Evolutionary conservation across 1,140 invertebrate species (phyloP), one percentile per base, ranked within the genome.

Genomic region (Zaprionus davidi): DNA sequence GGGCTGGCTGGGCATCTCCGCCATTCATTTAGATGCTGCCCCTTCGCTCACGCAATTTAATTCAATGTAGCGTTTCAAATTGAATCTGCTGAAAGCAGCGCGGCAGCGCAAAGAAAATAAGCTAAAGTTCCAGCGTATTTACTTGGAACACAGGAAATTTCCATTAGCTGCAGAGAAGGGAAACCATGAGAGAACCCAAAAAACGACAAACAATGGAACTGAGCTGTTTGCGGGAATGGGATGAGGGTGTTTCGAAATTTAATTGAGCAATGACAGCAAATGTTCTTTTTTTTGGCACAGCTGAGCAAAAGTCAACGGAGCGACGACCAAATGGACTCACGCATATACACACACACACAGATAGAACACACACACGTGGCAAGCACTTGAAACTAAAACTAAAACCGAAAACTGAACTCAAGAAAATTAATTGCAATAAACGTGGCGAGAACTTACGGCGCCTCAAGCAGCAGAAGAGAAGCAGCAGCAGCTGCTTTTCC

Each of bases 381-480:
- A 81, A 81, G 75, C 78, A 84, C 78, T 81, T 84, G 88, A 81
- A 90, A 87, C 77, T 82, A 77, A 82, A 86, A 73, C 57, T 34
- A 51, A 66, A 64, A 49, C 56, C 26, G 24, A 73, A 62, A 72
- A 34, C 82, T 78, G 75, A 86, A 83, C 82, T 86, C 69, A 79
- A 88, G 85, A 82, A 87, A 87, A 88, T 87, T 87, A 88, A 87
- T 87, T 87, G 84, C 84, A 84, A 88, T 90, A 88, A 88, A 88
- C 78, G 84, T 87, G 81, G 85, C 62, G 38, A 68, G 68, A 84
- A 70, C 56, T 75, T 65, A 71, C 36, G 67, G 36, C 26, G 53
- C 20, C 41, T n/a, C n/a, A 46, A 17, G 41, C 15, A 71, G 13
- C 28, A 60, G 55, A 46, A 22, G 22, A 55, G 56, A 67, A 51